These are phyloP conservation scores for Sarcophaga subvicina DNA, from an alignment of 2,888 invertebrate genomes.

Conservation along the genomic window DNA sequence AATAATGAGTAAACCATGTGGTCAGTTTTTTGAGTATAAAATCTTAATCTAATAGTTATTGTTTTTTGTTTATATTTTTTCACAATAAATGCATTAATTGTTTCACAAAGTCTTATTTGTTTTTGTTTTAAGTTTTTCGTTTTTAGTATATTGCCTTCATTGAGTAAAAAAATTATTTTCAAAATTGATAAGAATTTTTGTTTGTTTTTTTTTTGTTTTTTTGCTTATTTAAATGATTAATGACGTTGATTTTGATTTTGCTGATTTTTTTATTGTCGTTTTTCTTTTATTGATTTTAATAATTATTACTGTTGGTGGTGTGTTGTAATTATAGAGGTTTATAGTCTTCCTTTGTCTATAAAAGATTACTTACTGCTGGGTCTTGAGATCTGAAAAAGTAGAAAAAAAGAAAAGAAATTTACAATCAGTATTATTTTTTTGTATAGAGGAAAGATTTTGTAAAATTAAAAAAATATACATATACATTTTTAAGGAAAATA, in stretches of 20 bases:
- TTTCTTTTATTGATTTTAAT: neutral
- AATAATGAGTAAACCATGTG: neutral
- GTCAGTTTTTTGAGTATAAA: neutral
- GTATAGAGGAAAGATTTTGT: too few species aligned
- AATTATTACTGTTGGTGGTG: conserved; percentile 39
- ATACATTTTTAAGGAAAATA: too few species aligned
- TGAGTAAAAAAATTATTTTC: conserved; percentile 24
- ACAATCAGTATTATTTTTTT: too few species aligned
- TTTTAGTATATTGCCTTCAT: conserved; percentile 47
- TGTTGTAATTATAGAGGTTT: neutral
- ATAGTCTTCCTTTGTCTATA: conserved; percentile 47
- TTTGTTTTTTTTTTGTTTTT: conserved; percentile 22
- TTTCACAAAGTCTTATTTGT: conserved; percentile 27
- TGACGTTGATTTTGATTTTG: conserved; percentile 36
- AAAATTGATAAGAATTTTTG: neutral
- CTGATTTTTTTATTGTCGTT: conserved; percentile 4
- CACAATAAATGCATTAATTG: conserved; percentile 12
- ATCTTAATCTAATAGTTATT: conserved; percentile 2
- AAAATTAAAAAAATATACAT: too few species aligned
- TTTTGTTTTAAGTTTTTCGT: conserved; percentile 5
- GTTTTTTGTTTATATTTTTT: conserved; percentile 6
- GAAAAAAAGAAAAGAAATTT: neutral
- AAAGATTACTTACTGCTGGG: conserved; percentile 14
- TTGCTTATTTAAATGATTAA: conserved; percentile 30
- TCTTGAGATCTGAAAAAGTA: conserved; percentile 35